Conservation (phyloP, 2,888 invertebrate genomes). For the Erebia epiphron region DNA sequence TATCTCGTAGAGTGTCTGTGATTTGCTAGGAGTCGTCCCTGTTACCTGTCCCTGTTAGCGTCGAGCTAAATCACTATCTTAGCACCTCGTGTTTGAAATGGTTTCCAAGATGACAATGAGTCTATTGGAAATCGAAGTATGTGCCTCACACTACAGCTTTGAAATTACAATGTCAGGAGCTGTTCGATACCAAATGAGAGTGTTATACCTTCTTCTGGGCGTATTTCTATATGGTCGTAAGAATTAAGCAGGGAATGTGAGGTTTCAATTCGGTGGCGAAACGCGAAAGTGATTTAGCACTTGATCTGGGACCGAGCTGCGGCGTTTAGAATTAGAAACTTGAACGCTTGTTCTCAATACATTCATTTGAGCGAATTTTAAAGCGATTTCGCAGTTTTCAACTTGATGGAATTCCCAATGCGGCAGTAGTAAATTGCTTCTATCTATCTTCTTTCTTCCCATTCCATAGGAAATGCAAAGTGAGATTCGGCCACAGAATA, state of each 20-base stretch:
- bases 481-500: too few species aligned
- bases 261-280: conserved; percentile 42
- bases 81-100: too few species aligned
- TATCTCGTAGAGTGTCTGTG: too few species aligned
- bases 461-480: too few species aligned
- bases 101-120: too few species aligned
- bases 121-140: too few species aligned
- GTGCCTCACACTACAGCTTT: too few species aligned
- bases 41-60: too few species aligned
- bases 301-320: conserved; percentile 31
- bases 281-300: conserved; percentile 39
- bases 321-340: conserved; percentile 24
- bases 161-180: too few species aligned
- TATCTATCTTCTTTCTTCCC: neutral
- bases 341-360: conserved; percentile 16
- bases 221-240: neutral
- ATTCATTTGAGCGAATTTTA: conserved; percentile 10
- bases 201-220: conserved; percentile 1
- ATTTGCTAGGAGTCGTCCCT: too few species aligned
- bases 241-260: conserved; percentile 38
- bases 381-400: conserved; percentile 9
- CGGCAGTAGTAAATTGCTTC: neutral
- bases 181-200: too few species aligned
- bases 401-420: neutral
- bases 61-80: too few species aligned